Conservation (phyloP, 2,113 vertebrate species). For the Nannobrachium achirus region DNA sequence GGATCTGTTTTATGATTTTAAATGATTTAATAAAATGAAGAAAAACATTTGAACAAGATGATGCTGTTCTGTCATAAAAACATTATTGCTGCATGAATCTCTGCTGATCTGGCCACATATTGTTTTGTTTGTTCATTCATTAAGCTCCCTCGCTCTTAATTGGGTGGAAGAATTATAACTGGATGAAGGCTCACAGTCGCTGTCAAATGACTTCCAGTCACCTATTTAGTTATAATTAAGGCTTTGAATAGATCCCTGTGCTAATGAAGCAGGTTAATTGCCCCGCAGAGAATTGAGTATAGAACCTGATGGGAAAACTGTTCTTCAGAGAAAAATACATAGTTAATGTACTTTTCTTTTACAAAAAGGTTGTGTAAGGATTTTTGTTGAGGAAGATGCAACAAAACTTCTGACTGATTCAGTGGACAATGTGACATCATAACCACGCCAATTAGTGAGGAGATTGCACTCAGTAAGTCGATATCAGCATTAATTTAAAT, state of each 20-base stretch:
- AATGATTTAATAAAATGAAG: too few species aligned
- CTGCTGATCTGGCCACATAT: conserved; percentile 17
- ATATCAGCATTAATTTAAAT: too few species aligned
- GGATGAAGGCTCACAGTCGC: conserved; percentile 41
- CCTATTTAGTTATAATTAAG: conserved; percentile 62
- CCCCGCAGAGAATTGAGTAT: conserved; percentile 39
- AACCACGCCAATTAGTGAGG: too few species aligned
- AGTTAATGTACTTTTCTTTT: conserved; percentile 21
- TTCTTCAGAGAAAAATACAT: conserved; percentile 28
- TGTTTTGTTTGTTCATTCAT: conserved; percentile 43
- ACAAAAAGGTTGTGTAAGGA: background rate
- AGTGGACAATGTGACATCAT: conserved; percentile 4
- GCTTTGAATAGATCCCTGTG: conserved; percentile 37
- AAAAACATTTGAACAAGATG: background rate
- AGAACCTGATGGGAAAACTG: conserved; percentile 43
- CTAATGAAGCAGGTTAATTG: conserved; percentile 67
- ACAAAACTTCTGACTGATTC: background rate
- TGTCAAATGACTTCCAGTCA: conserved; percentile 57
- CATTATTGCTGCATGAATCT: conserved; percentile 27
- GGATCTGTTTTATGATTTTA: too few species aligned
- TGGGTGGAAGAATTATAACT: conserved; percentile 46
- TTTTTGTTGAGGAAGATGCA: background rate
- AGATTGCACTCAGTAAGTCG: too few species aligned
- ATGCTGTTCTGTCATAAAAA: conserved; percentile 13
- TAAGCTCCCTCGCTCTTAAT: conserved; percentile 42